phyloP scores from a whole-genome alignment of 2,797 vertebrate genomes.

The Basileuterus tristriatus region DNA sequence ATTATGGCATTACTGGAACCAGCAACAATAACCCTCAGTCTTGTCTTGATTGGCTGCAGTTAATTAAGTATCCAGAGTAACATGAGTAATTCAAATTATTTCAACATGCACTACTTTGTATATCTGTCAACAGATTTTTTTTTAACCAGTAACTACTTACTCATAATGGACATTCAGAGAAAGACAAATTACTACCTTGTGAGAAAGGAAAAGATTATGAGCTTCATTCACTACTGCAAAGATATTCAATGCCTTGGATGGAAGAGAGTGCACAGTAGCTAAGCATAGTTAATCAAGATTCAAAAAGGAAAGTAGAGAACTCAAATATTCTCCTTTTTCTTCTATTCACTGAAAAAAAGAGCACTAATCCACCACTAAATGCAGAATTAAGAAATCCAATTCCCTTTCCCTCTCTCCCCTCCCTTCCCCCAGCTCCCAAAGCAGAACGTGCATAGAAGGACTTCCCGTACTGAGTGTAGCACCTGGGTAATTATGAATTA shows the following conservation, averaged over 20 bases:
- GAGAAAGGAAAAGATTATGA: slow-evolving; percentile 42
- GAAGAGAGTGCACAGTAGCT: slow-evolving; percentile 17
- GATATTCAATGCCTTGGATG: slow-evolving; percentile 26
- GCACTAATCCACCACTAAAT: slow-evolving; percentile 39
- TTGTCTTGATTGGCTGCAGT: slow-evolving; percentile 5
- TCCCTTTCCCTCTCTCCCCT: slow-evolving; percentile 6
- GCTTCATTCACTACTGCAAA: slow-evolving; percentile 29
- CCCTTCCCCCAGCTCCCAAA: slow-evolving; percentile 21
- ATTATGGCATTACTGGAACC: background rate
- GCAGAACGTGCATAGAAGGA: slow-evolving; percentile 48
- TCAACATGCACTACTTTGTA: slow-evolving; percentile 1
- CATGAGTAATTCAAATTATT: slow-evolving; percentile 31
- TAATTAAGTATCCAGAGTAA: slow-evolving; percentile 44
- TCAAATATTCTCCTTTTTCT: slow-evolving; percentile 28
- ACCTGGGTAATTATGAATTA: slow-evolving; percentile 45
- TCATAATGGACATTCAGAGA: slow-evolving; percentile 58
- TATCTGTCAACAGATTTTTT: slow-evolving; percentile 51
- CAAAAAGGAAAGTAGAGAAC: slow-evolving; percentile 26
- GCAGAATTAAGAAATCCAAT: slow-evolving; percentile 29
- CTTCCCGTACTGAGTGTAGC: background rate
- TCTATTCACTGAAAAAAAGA: slow-evolving; percentile 12
- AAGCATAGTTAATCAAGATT: slow-evolving; percentile 56
- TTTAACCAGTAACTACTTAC: slow-evolving; percentile 16
- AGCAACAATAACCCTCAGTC: background rate
- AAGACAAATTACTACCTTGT: slow-evolving; percentile 58